phyloP scores from a whole-genome alignment of 2,797 vertebrate genomes.

The Rhinella marina region DNA sequence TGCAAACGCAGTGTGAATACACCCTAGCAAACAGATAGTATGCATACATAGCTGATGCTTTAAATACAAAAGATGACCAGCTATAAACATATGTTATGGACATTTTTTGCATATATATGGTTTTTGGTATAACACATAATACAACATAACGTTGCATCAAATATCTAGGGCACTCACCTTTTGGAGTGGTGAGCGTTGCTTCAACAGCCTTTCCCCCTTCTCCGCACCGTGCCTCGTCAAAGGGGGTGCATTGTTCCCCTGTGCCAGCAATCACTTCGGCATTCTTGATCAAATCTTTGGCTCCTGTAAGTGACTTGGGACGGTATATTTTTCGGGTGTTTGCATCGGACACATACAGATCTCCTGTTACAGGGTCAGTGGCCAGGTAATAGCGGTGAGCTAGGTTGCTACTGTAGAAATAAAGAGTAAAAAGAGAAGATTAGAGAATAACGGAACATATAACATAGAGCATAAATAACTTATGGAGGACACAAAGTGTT shows the following conservation, averaged over 20 bases:
- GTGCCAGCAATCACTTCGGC: constrained; percentile 92
- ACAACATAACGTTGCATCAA: not conserved
- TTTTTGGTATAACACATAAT: not conserved
- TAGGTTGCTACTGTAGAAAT: constrained; percentile 90
- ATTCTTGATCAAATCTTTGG: constrained; percentile 90
- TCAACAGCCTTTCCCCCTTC: constrained; percentile 94
- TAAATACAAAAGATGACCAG: too few relatives aligned
- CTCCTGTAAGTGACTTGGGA: constrained; percentile 82
- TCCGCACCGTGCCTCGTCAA: constrained; percentile 95
- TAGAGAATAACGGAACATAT: not conserved
- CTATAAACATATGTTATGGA: not conserved
- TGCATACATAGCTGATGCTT: too few relatives aligned
- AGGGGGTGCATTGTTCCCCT: constrained; percentile 95
- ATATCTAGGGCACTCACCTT: constrained; percentile 79
- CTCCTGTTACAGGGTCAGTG: constrained; percentile 90
- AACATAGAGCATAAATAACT: too few relatives aligned
- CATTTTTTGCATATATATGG: not conserved
- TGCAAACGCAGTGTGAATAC: too few relatives aligned
- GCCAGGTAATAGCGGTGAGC: constrained; percentile 96
- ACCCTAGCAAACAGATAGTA: too few relatives aligned
- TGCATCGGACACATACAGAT: constrained; percentile 95
- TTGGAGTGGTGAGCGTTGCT: constrained; percentile 94
- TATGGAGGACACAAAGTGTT: too few relatives aligned
- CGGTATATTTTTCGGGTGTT: constrained; percentile 94
- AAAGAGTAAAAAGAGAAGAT: constrained; percentile 39